Percentiles rank a stretch among this genome's conserved stretches.
Evolutionary conservation across 2,113 vertebrate genomes (phyloP).

Genomic region (Phycodurus eques): DNA sequence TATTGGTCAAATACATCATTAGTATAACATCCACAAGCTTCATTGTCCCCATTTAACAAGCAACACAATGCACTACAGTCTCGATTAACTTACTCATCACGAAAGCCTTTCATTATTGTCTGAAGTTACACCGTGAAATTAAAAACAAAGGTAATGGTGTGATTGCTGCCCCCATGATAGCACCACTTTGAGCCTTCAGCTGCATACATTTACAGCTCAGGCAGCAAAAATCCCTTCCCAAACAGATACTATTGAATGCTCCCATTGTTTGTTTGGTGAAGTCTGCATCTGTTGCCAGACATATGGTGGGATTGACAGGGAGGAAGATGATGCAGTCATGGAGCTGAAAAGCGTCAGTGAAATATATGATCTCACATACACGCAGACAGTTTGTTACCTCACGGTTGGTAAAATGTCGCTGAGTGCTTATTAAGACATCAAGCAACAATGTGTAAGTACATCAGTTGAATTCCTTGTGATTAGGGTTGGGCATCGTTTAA

Average conservation of each 20-base stretch:
- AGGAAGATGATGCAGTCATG: conserved; percentile 2
- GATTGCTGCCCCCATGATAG: neutral
- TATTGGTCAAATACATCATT: no score
- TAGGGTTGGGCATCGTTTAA: no score
- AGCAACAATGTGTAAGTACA: neutral
- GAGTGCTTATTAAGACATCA: neutral
- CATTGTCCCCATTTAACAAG: no score
- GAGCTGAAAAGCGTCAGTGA: conserved; percentile 14
- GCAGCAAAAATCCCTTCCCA: conserved; percentile 7
- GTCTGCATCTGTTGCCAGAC: conserved; percentile 36
- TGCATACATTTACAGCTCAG: conserved; percentile 16
- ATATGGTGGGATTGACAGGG: conserved; percentile 30
- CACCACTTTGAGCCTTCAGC: neutral
- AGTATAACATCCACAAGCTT: no score
- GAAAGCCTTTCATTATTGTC: neutral
- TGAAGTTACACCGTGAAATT: neutral
- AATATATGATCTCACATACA: conserved; percentile 16
- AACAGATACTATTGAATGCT: neutral
- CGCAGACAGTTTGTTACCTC: conserved; percentile 18
- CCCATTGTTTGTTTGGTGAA: conserved; percentile 18
- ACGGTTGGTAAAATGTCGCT: neutral
- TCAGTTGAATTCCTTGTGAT: neutral
- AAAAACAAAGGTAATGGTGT: neutral
- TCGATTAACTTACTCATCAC: neutral
- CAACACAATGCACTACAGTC: neutral